phyloP scores from a whole-genome alignment of 2,888 invertebrate genomes.

The Nycteola revayana region DNA sequence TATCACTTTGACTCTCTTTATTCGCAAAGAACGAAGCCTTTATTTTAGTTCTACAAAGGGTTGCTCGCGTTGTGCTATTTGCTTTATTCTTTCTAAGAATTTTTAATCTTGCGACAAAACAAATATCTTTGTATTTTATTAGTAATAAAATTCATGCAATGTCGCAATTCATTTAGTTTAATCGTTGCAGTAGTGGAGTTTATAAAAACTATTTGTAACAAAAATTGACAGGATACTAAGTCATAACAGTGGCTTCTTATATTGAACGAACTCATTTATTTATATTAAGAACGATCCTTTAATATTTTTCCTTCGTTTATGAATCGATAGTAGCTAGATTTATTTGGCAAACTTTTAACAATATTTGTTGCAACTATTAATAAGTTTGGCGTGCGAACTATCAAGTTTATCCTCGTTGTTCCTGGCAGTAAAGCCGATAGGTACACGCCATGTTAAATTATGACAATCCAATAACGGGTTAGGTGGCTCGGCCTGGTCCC shows the following conservation, averaged over 20 bases:
- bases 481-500: slow-evolving; percentile 65
- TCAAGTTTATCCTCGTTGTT: slow-evolving; percentile 51
- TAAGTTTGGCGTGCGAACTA: slow-evolving; percentile 45
- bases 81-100: slow-evolving; percentile 10
- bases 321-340: background rate
- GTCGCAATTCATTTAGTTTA: slow-evolving; percentile 12
- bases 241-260: slow-evolving; percentile 21
- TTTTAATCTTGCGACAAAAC: no score
- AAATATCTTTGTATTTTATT: slow-evolving; percentile 16
- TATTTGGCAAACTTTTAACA: slow-evolving; percentile 9
- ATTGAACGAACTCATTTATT: background rate
- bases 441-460: slow-evolving; percentile 69
- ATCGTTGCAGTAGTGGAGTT: background rate
- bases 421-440: slow-evolving; percentile 60
- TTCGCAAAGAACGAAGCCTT: no score
- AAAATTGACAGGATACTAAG: slow-evolving; percentile 21
- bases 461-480: slow-evolving; percentile 77
- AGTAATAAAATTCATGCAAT: slow-evolving; percentile 13
- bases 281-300: no score
- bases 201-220: slow-evolving; percentile 11
- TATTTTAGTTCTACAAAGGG: no score
- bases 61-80: slow-evolving; percentile 1
- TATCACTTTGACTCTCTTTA: background rate
- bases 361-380: slow-evolving; percentile 37
- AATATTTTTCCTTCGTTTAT: slow-evolving; percentile 11